Base-by-base conservation (phyloP, 2,113 vertebrate genomes). In the Neodontobutis hainanensis region DNA sequence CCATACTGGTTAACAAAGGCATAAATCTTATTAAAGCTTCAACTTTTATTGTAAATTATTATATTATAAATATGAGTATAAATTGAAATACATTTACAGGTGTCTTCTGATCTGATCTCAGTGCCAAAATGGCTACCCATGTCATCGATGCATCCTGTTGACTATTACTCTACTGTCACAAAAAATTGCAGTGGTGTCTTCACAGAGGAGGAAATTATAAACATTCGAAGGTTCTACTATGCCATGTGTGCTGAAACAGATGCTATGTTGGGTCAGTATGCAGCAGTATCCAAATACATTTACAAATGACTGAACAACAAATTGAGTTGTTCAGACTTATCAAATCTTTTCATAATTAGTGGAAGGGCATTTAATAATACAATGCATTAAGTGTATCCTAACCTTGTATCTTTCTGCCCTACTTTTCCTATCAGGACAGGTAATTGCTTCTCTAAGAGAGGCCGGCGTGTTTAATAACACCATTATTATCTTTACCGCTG, bases 191-290 rank as follows among this genome's bases (percentile, higher is more conserved):
- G 95, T n/a, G 87, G 91, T 10, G 70, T 78, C 58, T 99, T 99
- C 86, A 94, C 96, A 63, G 60, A 92, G 19, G 77, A 94, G 71
- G 96, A 99, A 91, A 90, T 99, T 61, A 92, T 69, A 88, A 85
- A 87, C 70, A 96, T 98, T 58, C 91, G 96, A 72, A 92, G 94
- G 27, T 95, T 94, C 90, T 99, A 99, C 89, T 99, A 98, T 64
- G 96, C 97, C 59, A 98, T 99, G 97, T 99, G 97, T 88, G 96
- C 97, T 0, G 97, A 99, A 80, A 91, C 96, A 56, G 97, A 99
- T 80, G 93, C 93, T 68, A 97, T 99, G 96, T 89, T 99, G 57
- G 97, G 97, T 98, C 83, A 78, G 94, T 91, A 52, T 35, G 64
- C 19, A 36, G 27, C 4, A 59, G 14, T 49, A n/a, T 45, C 73